phyloP scores from a whole-genome alignment of 2,888 invertebrate genomes.

The Caenorhabditis virilis region DNA sequence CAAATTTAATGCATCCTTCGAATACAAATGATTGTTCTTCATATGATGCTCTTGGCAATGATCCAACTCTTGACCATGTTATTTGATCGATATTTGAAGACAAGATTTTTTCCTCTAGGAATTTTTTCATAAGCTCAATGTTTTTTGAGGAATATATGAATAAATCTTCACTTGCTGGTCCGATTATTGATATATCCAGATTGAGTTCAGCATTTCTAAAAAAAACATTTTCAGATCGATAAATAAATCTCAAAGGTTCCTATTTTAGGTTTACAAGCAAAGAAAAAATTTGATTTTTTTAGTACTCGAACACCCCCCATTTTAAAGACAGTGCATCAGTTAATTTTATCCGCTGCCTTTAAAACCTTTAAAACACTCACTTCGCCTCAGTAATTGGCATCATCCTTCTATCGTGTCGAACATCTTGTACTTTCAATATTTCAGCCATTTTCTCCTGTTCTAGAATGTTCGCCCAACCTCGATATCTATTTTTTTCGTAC shows the following conservation, averaged over 20 bases:
- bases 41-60: slow-evolving; percentile 24
- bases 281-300: no score
- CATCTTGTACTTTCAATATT: slow-evolving; percentile 11
- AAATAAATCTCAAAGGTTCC: no score
- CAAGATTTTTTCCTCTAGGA: no score
- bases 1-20: slow-evolving; percentile 12
- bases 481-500: slow-evolving; percentile 20
- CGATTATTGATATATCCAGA: slow-evolving; percentile 15
- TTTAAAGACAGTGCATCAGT: no score
- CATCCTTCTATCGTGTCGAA: no score
- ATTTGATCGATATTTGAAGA: no score
- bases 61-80: slow-evolving; percentile 17
- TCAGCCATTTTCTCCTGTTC: slow-evolving; percentile 21
- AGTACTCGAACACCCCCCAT: no score
- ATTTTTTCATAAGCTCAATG: slow-evolving; percentile 17
- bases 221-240: no score
- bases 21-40: slow-evolving; percentile 23
- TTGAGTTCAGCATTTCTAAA: slow-evolving; percentile 3
- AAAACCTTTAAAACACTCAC: no score
- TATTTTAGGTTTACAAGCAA: no score
- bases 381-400: no score
- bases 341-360: no score
- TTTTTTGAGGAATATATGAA: slow-evolving; percentile 18
- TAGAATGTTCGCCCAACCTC: slow-evolving; percentile 20
- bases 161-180: slow-evolving; percentile 11